phyloP scores from a whole-genome alignment of 2,113 vertebrate species.

The Muntiacus reevesi region DNA sequence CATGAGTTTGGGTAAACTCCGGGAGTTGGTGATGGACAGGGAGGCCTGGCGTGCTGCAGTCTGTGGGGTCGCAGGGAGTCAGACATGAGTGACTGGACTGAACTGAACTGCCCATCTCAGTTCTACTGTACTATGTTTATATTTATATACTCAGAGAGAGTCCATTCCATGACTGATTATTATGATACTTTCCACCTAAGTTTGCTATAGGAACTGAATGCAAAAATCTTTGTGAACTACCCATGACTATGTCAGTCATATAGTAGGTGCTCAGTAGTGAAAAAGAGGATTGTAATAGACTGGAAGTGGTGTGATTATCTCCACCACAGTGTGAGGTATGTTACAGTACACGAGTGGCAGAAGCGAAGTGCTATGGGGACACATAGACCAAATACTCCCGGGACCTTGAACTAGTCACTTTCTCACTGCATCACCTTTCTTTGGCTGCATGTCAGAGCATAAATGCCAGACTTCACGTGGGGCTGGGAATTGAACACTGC shows the following conservation, averaged over 20 bases:
- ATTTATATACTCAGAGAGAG: not conserved
- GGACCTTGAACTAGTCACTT: not conserved
- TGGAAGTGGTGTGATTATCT: not conserved
- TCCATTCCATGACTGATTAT: not conserved
- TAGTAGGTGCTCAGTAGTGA: not conserved
- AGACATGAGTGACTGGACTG: not conserved
- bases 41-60: fast-evolving
- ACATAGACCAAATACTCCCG: not conserved
- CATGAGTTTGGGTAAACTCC: not conserved
- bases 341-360: not conserved
- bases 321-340: fast-evolving
- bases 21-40: not conserved
- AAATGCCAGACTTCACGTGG: not conserved
- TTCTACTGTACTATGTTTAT: not conserved
- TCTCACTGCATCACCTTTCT: not conserved
- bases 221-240: not conserved
- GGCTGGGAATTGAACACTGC: not conserved
- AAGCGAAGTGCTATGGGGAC: fast-evolving
- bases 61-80: not conserved
- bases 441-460: not conserved
- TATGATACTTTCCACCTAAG: not conserved
- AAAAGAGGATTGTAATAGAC: not conserved
- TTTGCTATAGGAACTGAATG: not conserved
- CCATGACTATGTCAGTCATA: not conserved
- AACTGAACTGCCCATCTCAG: not conserved